Evolutionary conservation across 2,797 vertebrate genomes (phyloP).

Genomic region (Perodicticus potto): DNA sequence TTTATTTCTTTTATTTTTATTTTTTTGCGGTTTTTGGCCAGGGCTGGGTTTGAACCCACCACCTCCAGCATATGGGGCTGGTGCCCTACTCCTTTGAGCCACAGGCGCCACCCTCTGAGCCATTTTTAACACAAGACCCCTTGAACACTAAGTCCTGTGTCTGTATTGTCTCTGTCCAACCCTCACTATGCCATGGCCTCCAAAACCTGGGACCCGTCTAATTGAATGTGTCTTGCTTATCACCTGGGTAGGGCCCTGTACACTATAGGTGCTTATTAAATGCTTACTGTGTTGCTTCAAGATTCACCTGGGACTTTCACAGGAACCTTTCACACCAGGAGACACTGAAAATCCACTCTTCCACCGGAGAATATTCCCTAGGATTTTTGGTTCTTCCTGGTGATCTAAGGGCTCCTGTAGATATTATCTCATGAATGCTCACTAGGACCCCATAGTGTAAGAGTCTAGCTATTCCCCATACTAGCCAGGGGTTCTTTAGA

Average conservation of each 20-base stretch:
- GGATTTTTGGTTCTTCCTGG: background rate
- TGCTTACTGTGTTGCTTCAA: background rate
- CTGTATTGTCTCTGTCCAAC: background rate
- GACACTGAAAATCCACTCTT: fast-evolving
- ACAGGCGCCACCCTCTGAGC: no score
- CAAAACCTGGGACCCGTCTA: background rate
- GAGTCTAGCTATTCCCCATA: background rate
- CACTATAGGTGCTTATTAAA: no score
- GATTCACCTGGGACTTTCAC: background rate
- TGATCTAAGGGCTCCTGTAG: background rate
- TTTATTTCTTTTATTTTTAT: no score
- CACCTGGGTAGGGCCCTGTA: background rate
- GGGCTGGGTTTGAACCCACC: no score
- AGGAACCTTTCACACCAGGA: background rate
- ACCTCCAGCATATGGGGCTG: no score
- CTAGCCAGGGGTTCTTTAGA: background rate
- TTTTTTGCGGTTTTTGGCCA: no score
- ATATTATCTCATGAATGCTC: no score
- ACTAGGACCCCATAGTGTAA: background rate
- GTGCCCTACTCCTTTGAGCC: no score
- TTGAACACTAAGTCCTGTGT: background rate
- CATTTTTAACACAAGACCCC: no score
- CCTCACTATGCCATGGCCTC: background rate
- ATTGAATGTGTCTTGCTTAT: background rate
- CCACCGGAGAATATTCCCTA: background rate